Percentiles rank a stretch among this genome's conserved stretches.
These are phyloP conservation scores for Poecilus cupreus DNA, from an alignment of 2,888 invertebrate genomes.

Conservation along the genomic window DNA sequence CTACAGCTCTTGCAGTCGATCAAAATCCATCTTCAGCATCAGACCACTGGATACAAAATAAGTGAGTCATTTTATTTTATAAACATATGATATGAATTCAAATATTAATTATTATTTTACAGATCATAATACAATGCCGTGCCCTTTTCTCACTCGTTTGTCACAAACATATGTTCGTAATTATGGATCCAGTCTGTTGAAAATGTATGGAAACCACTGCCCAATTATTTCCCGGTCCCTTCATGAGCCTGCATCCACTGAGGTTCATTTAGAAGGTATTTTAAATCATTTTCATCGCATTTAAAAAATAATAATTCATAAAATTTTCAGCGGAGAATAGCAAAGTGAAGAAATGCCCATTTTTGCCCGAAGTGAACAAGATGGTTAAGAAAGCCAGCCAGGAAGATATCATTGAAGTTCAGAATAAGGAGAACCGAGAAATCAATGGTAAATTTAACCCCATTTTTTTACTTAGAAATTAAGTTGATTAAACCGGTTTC, in stretches of 20 bases:
- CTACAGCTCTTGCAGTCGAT: constrained; percentile 40
- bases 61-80: constrained; percentile 8
- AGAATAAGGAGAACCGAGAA: constrained; percentile 56
- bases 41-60: constrained; percentile 6
- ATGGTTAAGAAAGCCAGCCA: constrained; percentile 80
- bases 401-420: constrained; percentile 72
- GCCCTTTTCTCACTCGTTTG: constrained; percentile 89
- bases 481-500: neutral
- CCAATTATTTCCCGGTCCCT: constrained; percentile 82
- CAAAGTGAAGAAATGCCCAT: constrained; percentile 75
- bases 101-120: constrained; percentile 10
- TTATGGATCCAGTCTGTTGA: constrained; percentile 84
- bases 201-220: constrained; percentile 88
- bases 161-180: constrained; percentile 88
- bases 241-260: constrained; percentile 69
- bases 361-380: constrained; percentile 74
- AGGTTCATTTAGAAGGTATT: constrained; percentile 61
- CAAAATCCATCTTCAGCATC: constrained; percentile 41
- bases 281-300: neutral
- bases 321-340: constrained; percentile 5
- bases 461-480: too few relatives aligned
- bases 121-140: constrained; percentile 81
- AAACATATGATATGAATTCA: neutral
- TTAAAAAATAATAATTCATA: too few relatives aligned
- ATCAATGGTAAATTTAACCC: constrained; percentile 37